phyloP scores from a whole-genome alignment of 2,113 vertebrate genomes.

The Halichoeres trimaculatus region DNA sequence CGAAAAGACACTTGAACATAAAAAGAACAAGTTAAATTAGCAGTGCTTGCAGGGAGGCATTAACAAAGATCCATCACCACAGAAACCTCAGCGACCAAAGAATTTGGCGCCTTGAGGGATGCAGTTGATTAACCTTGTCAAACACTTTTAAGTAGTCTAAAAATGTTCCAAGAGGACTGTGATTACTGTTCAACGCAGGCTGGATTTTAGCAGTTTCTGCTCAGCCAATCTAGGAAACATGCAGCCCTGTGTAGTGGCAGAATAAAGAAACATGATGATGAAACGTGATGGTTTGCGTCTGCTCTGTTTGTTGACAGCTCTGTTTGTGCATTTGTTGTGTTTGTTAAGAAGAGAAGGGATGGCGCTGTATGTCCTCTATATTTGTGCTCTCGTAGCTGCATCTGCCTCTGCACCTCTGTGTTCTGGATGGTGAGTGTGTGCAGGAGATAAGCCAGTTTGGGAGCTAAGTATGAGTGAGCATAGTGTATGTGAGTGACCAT shows the following conservation, averaged over 20 bases:
- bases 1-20: slow-evolving; percentile 18
- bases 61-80: background rate
- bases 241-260: too few species aligned
- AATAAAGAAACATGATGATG: background rate
- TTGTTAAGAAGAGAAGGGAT: slow-evolving; percentile 12
- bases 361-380: slow-evolving; percentile 20
- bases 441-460: background rate
- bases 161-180: slow-evolving; percentile 31
- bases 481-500: slow-evolving; percentile 65
- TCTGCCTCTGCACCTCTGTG: slow-evolving; percentile 51
- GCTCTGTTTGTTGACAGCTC: slow-evolving; percentile 19
- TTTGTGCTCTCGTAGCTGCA: slow-evolving; percentile 43
- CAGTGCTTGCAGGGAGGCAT: background rate
- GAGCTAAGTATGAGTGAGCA: slow-evolving; percentile 4
- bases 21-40: slow-evolving; percentile 10
- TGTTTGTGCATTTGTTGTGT: slow-evolving; percentile 29
- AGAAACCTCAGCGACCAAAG: slow-evolving; percentile 17
- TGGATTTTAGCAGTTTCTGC: slow-evolving; percentile 17
- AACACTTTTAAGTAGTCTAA: slow-evolving; percentile 46
- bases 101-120: slow-evolving; percentile 24
- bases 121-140: slow-evolving; percentile 45
- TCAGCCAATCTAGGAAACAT: slow-evolving; percentile 13
- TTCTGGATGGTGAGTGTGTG: slow-evolving; percentile 34
- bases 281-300: slow-evolving; percentile 5
- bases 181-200: slow-evolving; percentile 37